phyloP scores from a whole-genome alignment of 2,888 invertebrate species.

The Branchipolynoe longqiensis region DNA sequence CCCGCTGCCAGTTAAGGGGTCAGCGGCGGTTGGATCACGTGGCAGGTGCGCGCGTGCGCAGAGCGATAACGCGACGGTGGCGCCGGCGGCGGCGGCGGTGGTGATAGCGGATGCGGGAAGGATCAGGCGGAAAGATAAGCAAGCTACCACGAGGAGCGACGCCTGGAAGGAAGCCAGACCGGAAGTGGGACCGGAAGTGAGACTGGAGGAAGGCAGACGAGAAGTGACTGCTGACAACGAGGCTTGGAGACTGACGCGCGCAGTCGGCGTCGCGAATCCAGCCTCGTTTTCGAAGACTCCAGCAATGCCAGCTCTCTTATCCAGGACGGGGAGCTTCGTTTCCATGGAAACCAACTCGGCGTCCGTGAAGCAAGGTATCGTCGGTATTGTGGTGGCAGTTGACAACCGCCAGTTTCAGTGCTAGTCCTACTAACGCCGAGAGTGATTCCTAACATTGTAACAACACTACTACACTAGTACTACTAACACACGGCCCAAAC shows the following conservation, averaged over 20 bases:
- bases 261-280: neutral
- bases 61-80: no score
- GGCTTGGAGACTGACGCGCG: neutral
- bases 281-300: no score
- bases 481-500: no score
- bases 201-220: neutral
- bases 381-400: no score
- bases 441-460: no score
- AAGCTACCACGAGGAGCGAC: neutral
- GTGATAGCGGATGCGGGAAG: neutral
- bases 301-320: neutral
- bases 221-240: neutral
- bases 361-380: constrained; percentile 21
- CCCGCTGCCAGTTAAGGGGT: no score
- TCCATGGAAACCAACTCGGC: neutral
- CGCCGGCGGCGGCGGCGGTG: neutral
- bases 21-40: no score
- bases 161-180: neutral
- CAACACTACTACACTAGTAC: no score
- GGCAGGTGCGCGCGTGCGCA: no score
- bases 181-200: neutral
- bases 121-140: neutral
- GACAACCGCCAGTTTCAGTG: no score
- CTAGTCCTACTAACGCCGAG: no score
- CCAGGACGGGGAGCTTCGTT: neutral